Evolutionary conservation across 2,113 vertebrate species (phyloP), one percentile per base, ranked within the genome.

Genomic region (Solenodon paradoxus): DNA sequence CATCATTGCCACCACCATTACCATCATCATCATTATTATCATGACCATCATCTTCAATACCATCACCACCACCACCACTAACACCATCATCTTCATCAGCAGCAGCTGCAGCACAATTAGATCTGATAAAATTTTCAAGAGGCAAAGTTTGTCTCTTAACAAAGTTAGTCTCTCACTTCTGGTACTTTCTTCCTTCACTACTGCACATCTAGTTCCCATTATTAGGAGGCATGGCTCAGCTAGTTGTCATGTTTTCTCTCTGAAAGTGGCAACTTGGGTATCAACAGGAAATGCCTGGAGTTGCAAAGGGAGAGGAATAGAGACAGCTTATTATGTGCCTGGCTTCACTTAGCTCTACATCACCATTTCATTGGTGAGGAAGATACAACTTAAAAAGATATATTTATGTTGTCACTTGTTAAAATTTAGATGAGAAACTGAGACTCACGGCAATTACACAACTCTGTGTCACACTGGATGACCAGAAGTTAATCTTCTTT

Each of bases 401-500:
- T 26, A 28, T 5, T 64, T 35, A 16, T 5, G 51, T 24, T 42
- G 24, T 40, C 64, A 45, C 28, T 51, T 16, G 30, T 63, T 91
- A 93, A n/a, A n/a, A n/a, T 28, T 38, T 35, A 91, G 53, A 38
- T 16, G 6, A 91, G 92, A 92, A 90, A 42, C 49, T 13, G 72
- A 93, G 72, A 71, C 61, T 80, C 13, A 1, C 6, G 16, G 57
- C 75, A 9, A 45, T 47, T 61, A n/a, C 0, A 0, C 30, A 71
- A 49, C 35, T 49, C 49, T 47, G 5, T 7, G 5, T 72, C 32
- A 10, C 61, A 16, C 38, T 13, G 19, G 13, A 10, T 32, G n/a
- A 35, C 64, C 89, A 78, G 63, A 91, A 49, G 51, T 83, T 72
- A 40, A 15, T 92, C n/a, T 88, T 26, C 20, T n/a, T 75, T 85